phyloP scores from a whole-genome alignment of 2,797 vertebrate genomes.

The Argentina silus region DNA sequence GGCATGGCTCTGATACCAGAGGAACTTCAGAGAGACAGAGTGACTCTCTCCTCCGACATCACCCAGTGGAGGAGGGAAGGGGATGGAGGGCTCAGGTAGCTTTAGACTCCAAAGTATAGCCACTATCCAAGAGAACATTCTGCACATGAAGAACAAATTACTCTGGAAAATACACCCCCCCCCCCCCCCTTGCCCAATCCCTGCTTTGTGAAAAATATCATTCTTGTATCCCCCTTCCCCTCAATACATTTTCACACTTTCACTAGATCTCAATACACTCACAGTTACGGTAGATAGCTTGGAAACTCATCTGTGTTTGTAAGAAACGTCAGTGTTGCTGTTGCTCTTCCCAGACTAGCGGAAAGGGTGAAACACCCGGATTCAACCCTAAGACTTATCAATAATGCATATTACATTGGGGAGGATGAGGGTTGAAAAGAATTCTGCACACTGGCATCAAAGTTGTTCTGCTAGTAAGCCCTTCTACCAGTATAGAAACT shows the following conservation, averaged over 20 bases:
- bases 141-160: too few species aligned
- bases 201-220: too few species aligned
- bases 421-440: not conserved
- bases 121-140: too few species aligned
- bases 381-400: not conserved
- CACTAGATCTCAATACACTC: too few species aligned
- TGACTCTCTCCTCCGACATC: not conserved
- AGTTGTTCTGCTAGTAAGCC: not conserved
- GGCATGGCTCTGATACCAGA: constrained; percentile 3
- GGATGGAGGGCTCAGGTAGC: not conserved
- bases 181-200: too few species aligned
- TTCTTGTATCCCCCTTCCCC: too few species aligned
- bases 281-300: not conserved
- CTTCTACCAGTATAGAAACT: not conserved
- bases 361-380: not conserved
- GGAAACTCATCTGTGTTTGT: constrained; percentile 6
- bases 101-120: too few species aligned
- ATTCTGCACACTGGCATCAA: constrained; percentile 9
- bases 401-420: constrained; percentile 10
- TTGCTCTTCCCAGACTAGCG: not conserved
- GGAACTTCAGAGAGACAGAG: constrained; percentile 1
- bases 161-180: too few species aligned
- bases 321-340: not conserved
- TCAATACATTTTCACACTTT: too few species aligned
- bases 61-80: not conserved